These are phyloP conservation scores for Calosoma granatense DNA, from an alignment of 1,140 invertebrate species.

Conservation along the genomic window DNA sequence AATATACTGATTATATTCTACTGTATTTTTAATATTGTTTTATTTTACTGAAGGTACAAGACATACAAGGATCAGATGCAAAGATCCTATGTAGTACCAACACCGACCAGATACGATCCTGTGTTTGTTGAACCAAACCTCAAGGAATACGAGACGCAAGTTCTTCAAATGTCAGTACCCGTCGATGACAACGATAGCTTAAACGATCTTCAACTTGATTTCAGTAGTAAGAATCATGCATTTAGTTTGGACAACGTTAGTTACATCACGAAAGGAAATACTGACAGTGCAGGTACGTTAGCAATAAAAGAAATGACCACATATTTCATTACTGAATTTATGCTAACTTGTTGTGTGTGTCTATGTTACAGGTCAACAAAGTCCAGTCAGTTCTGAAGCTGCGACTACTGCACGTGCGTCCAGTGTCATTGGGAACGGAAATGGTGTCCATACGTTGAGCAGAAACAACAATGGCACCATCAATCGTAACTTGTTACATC, in stretches of 20 bases:
- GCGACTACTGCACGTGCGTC: slow-evolving; percentile 70
- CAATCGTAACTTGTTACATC: slow-evolving; percentile 26
- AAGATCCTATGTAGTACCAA: slow-evolving; percentile 57
- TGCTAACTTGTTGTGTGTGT: neutral
- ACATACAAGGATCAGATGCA: slow-evolving; percentile 69
- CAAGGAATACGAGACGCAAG: slow-evolving; percentile 80
- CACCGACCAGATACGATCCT: slow-evolving; percentile 57
- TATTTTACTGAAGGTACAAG: slow-evolving; percentile 53
- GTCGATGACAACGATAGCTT: slow-evolving; percentile 65
- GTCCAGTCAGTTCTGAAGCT: slow-evolving; percentile 69
- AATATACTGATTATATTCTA: too few species aligned
- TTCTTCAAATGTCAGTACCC: slow-evolving; percentile 80
- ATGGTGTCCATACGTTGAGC: slow-evolving; percentile 38
- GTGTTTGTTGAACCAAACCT: slow-evolving; percentile 66
- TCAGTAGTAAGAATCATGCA: slow-evolving; percentile 75
- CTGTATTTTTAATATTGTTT: slow-evolving; percentile 6
- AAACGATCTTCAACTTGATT: slow-evolving; percentile 74
- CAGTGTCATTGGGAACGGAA: slow-evolving; percentile 45
- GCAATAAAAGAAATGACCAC: neutral
- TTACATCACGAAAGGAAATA: slow-evolving; percentile 73
- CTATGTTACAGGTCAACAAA: slow-evolving; percentile 51
- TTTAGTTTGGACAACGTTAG: slow-evolving; percentile 77
- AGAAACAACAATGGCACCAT: slow-evolving; percentile 29
- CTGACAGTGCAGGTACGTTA: slow-evolving; percentile 37
- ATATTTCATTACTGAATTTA: neutral